A percentile compares a stretch with the other conserved stretches of the same genome.
phyloP scores from a whole-genome alignment of 2,888 invertebrate species.

The Rhamphomyia laevipes region DNA sequence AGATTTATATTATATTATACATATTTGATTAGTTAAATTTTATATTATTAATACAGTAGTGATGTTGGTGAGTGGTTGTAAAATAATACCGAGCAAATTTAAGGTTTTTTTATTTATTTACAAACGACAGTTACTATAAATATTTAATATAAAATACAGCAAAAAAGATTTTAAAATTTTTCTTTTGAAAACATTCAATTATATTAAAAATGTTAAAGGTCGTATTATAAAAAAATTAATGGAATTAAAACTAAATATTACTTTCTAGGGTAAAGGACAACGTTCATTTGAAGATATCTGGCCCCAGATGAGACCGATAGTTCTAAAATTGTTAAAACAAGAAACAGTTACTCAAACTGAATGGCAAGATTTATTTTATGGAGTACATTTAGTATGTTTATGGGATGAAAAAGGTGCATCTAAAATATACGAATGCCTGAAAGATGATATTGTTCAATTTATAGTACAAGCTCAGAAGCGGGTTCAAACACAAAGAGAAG shows the following conservation, averaged over 20 bases:
- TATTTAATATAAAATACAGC: no score
- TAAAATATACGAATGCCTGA: conserved; percentile 78
- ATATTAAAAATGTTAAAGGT: conserved; percentile 4
- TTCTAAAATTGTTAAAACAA: conserved; percentile 85
- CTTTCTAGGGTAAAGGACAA: conserved; percentile 50
- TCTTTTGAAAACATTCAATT: no score
- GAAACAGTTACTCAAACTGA: conserved; percentile 86
- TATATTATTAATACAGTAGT: no score
- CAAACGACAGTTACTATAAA: no score
- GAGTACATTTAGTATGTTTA: conserved; percentile 88
- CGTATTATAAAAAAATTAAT: background rate
- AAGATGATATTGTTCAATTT: conserved; percentile 86
- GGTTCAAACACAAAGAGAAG: conserved; percentile 84
- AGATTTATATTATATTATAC: no score
- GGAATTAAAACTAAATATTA: background rate
- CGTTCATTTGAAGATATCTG: conserved; percentile 92
- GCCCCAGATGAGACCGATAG: conserved; percentile 89
- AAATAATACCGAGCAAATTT: no score
- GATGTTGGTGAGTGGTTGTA: no score
- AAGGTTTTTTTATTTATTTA: no score
- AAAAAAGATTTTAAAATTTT: no score
- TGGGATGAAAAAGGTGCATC: conserved; percentile 95
- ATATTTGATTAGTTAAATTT: no score
- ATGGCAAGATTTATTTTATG: conserved; percentile 97
- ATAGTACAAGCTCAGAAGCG: conserved; percentile 85